phyloP scores from a whole-genome alignment of 2,113 vertebrate species.

The Sterrhoptilus dennistouni region DNA sequence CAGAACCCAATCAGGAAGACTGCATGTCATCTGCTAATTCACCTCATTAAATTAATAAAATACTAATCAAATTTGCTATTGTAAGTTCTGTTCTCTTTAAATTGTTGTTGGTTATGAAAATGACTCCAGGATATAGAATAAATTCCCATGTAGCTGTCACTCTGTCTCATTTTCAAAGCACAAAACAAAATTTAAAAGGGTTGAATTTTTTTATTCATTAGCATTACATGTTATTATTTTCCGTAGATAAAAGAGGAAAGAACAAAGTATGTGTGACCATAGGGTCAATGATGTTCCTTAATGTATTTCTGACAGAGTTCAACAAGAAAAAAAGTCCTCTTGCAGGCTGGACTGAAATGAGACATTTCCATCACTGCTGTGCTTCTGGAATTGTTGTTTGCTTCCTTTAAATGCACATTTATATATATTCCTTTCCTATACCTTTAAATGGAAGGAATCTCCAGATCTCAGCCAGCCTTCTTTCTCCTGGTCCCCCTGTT shows the following conservation, averaged over 20 bases:
- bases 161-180: not conserved
- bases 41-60: not conserved
- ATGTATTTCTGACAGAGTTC: not conserved
- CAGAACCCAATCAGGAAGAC: not conserved
- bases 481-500: accelerated
- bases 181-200: not conserved
- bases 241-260: not conserved
- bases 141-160: not conserved
- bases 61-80: not conserved
- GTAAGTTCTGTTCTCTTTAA: not conserved
- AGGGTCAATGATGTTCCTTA: not conserved
- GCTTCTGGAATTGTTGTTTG: not conserved
- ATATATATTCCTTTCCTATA: not conserved
- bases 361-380: not conserved
- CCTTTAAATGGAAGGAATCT: not conserved
- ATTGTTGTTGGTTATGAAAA: not conserved
- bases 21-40: not conserved
- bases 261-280: not conserved
- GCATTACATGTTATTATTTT: not conserved
- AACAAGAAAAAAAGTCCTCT: not conserved
- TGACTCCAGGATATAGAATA: not conserved
- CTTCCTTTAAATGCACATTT: not conserved
- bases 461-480: accelerated
- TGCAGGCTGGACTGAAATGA: not conserved
- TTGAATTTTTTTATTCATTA: not conserved